Evolutionary conservation across 92 coral and sea anemone species (phyloP).

Genomic region (Plumapathes pennacea): DNA sequence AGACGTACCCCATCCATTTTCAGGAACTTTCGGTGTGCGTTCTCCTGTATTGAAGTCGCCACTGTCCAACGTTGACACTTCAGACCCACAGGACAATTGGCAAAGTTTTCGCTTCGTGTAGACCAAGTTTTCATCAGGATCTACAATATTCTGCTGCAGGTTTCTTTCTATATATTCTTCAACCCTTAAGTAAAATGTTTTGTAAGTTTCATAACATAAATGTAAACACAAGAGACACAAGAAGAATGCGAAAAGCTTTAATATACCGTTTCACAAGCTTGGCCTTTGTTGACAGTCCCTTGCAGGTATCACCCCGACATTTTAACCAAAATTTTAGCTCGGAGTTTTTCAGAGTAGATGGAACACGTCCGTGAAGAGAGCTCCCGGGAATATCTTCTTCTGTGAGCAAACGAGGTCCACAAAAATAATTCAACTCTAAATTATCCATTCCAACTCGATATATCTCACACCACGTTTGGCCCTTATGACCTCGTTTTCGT

Average conservation of each 20-base stretch:
- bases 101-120: conserved; percentile 17
- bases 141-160: not conserved
- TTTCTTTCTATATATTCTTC: conserved; percentile 15
- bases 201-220: no score
- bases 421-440: no score
- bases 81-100: no score
- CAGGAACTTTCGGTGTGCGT: conserved; percentile 15
- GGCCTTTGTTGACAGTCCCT: not conserved
- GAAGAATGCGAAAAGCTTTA: no score
- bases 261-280: not conserved
- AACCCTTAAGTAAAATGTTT: conserved; percentile 16
- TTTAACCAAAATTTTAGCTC: conserved; percentile 26
- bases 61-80: not conserved
- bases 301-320: conserved; percentile 12
- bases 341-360: conserved; percentile 13
- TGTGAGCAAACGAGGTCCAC: no score
- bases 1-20: conserved; percentile 46
- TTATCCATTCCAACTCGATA: no score
- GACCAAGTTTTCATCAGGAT: conserved; percentile 12
- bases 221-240: no score
- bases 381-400: conserved; percentile 26
- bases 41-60: conserved; percentile 10
- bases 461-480: no score
- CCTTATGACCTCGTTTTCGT: no score
- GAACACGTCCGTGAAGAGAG: conserved; percentile 3